phyloP scores from a whole-genome alignment of 1,140 invertebrate species.

The Spodoptera frugiperda region DNA sequence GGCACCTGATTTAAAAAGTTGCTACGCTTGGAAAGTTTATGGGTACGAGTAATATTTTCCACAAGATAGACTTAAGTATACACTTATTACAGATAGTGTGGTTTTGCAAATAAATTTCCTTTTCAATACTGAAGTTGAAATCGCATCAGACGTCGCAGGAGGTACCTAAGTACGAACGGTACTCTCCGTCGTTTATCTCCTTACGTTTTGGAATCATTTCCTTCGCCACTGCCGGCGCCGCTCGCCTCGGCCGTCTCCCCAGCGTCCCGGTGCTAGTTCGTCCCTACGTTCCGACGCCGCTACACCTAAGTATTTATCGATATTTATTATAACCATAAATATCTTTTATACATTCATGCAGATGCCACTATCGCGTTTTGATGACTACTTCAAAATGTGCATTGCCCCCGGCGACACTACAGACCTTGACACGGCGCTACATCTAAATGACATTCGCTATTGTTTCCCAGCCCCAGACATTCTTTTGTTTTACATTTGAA shows the following conservation, averaged over 20 bases:
- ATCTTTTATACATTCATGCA: slow-evolving; percentile 35
- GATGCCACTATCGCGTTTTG: slow-evolving; percentile 16
- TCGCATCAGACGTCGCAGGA: slow-evolving; percentile 23
- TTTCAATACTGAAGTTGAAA: slow-evolving; percentile 23
- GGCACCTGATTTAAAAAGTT: background rate
- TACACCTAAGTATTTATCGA: slow-evolving; percentile 35
- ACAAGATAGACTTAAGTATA: background rate
- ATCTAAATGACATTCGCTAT: slow-evolving; percentile 56
- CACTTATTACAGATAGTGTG: slow-evolving; percentile 12
- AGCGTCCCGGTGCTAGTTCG: background rate
- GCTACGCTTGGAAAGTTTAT: background rate
- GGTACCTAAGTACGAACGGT: background rate
- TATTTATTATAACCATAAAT: slow-evolving; percentile 34
- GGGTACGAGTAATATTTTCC: background rate
- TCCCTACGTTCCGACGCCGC: slow-evolving; percentile 3
- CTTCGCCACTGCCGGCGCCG: slow-evolving; percentile 10
- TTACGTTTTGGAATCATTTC: slow-evolving; percentile 40
- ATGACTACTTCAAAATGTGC: slow-evolving; percentile 41
- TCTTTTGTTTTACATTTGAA: slow-evolving; percentile 55
- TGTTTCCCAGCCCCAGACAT: slow-evolving; percentile 50
- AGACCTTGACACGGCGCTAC: slow-evolving; percentile 51
- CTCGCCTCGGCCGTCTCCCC: slow-evolving; percentile 1
- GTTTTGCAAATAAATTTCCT: slow-evolving; percentile 27
- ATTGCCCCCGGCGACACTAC: slow-evolving; percentile 33
- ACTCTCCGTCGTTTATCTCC: slow-evolving; percentile 33